Evolutionary conservation across 2,888 invertebrate species (phyloP), one percentile per base, ranked within the genome.

Genomic region (Rutpela maculata): DNA sequence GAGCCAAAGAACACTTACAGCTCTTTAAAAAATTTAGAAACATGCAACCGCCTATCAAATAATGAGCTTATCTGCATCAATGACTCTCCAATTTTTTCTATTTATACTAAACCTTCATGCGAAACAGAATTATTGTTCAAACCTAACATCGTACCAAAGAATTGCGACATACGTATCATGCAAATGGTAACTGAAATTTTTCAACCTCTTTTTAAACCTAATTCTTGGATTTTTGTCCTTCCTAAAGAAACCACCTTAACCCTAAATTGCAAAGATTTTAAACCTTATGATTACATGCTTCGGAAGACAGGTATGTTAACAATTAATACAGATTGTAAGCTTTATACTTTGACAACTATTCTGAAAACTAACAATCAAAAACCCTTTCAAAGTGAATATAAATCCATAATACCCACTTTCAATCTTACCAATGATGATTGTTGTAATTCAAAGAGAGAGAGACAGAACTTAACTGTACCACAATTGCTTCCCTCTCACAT

Each of bases 111-210:
- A 59, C 59, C 57, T n/a, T 67, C 38, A 35, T 76, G 76, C 22
- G 76, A 76, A 74, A 74, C 74, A 2, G 62, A 66, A 9, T 15
- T 76, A 3, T 19, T 76, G n/a, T 56, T 11, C 1, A 15, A 3
- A 4, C 12, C 10, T n/a, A 38, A 10, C 18, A 12, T 60, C 17
- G 12, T 76, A 19, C 73, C 76, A 1, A 26, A 55, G 22, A 12
- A 15, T 17, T 76, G 76, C 59, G 76, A 76, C 18, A 22, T 38
- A 7, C 65, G 67, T 67, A 60, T 68, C 17, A 62, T 62, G n/a
- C 17, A 59, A 6, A 26, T 26, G 1, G 35, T 5, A 43, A 10
- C 2, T 10, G 75, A 75, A 70, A 70, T 70, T 15, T 75, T 12
- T 1, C 12, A 11, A 75, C n/a, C n/a, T n/a, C n/a, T n/a, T n/a